Conservation (phyloP, 2,797 vertebrate genomes). For the Hippoglossus hippoglossus region DNA sequence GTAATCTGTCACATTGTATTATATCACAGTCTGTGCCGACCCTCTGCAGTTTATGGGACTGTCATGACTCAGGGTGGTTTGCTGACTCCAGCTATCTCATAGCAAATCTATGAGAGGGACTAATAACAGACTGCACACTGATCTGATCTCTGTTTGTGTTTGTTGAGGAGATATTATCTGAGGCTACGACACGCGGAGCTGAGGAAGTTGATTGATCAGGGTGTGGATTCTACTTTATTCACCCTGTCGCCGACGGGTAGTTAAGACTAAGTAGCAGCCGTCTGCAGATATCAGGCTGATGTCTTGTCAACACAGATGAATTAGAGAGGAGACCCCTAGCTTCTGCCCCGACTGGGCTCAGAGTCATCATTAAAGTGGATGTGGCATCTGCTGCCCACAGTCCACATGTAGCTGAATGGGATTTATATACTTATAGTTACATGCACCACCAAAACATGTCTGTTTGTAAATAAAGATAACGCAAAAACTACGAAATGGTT, state of each 20-base stretch:
- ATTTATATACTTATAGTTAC: too few relatives aligned
- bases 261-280: neutral
- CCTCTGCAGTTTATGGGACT: neutral
- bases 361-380: neutral
- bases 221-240: neutral
- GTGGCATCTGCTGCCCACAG: neutral
- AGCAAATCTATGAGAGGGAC: neutral
- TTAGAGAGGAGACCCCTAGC: neutral
- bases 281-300: conserved; percentile 2
- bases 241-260: neutral
- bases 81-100: neutral
- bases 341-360: neutral
- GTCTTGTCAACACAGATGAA: neutral
- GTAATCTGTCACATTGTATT: neutral
- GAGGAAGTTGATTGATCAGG: neutral
- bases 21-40: neutral
- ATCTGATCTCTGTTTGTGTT: conserved; percentile 2
- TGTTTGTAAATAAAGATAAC: too few relatives aligned
- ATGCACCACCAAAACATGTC: too few relatives aligned
- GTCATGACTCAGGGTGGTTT: neutral
- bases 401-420: too few relatives aligned
- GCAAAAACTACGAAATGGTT: too few relatives aligned
- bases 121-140: neutral
- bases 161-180: conserved; percentile 1
- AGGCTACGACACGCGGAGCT: neutral